Evolutionary conservation across 2,888 invertebrate species (phyloP).

Genomic region (Drosophila algonquin): DNA sequence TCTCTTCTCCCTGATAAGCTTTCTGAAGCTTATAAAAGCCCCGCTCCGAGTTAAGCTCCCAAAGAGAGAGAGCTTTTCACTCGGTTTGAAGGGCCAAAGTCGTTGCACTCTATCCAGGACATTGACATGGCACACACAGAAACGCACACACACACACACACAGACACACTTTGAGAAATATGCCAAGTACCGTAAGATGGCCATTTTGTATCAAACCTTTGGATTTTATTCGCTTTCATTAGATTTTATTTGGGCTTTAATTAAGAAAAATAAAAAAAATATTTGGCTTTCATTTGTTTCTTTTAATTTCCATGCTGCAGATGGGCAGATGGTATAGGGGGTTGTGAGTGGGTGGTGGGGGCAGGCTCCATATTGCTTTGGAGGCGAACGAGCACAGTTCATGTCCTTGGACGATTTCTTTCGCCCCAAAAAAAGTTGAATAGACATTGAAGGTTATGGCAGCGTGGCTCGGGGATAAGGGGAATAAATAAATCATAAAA

Average conservation of each 20-base stretch:
- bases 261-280: constrained; percentile 37
- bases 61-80: constrained; percentile 25
- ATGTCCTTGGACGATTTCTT: constrained; percentile 67
- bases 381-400: constrained; percentile 37
- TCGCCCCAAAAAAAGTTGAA: constrained; percentile 64
- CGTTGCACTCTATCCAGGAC: constrained; percentile 66
- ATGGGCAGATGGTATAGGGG: neutral
- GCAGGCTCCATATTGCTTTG: constrained; percentile 3
- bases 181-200: constrained; percentile 2
- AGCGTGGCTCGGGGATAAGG: neutral
- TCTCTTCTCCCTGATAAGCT: neutral
- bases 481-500: too few relatives aligned
- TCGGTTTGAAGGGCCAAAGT: constrained; percentile 40
- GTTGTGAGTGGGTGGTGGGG: neutral
- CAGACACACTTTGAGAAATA: constrained; percentile 1
- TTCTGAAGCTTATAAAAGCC: constrained; percentile 38
- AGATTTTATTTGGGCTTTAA: constrained; percentile 32
- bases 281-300: neutral
- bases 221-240: constrained; percentile 32
- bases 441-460: constrained; percentile 62
- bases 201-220: constrained; percentile 27
- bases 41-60: constrained; percentile 18
- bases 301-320: neutral
- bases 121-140: constrained; percentile 51
- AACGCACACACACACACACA: constrained; percentile 10